These are phyloP conservation scores for Bungarus multicinctus DNA, from an alignment of 2,113 vertebrate species.

Conservation along the genomic window DNA sequence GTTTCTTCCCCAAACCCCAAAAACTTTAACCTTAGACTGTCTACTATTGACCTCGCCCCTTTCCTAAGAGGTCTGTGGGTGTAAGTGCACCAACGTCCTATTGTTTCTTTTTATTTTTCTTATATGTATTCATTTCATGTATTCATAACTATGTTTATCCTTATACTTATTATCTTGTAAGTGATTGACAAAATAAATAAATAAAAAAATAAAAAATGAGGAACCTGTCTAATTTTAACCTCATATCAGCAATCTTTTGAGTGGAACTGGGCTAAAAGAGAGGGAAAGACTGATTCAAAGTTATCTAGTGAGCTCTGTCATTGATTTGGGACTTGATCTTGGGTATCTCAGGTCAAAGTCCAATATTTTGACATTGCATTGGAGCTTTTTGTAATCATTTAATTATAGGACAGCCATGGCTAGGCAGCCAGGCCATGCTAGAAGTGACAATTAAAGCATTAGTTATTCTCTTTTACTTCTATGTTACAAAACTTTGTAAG, in stretches of 20 bases:
- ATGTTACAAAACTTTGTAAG: conserved; percentile 41
- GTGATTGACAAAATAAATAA: no score
- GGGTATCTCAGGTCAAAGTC: neutral
- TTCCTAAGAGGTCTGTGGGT: no score
- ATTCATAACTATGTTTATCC: no score
- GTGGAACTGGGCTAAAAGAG: neutral
- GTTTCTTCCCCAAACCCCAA: no score
- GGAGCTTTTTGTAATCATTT: conserved; percentile 39
- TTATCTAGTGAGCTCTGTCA: neutral
- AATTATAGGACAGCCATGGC: conserved; percentile 24
- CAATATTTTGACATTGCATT: neutral
- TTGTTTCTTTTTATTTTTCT: no score
- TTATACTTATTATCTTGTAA: no score
- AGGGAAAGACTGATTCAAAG: neutral
- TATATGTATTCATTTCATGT: no score
- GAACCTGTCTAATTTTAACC: neutral
- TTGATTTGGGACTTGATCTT: neutral
- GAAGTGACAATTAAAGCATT: conserved; percentile 37
- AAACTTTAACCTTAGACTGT: no score
- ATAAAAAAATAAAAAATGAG: no score
- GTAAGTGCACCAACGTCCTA: no score
- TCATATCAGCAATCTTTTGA: neutral
- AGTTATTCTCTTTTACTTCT: conserved; percentile 47
- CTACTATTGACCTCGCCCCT: no score
- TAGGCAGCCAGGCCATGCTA: conserved; percentile 17